Percentiles rank a stretch among this genome's conserved stretches.
Conservation (phyloP, 1,140 invertebrate genomes). For the Drosophila hydei region DNA sequence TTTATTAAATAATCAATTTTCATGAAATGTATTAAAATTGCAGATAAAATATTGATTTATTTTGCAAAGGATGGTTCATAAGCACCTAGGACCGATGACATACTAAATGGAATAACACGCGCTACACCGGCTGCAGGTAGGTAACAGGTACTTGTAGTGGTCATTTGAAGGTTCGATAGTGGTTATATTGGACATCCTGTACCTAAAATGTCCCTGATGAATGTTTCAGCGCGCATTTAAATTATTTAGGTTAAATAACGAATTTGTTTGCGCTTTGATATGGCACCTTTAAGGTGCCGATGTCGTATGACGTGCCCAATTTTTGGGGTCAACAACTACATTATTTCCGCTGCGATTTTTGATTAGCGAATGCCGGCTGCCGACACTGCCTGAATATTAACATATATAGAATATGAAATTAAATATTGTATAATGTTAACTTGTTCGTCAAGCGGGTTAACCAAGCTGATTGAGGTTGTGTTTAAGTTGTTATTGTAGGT, state of each 20-base stretch:
- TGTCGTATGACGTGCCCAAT: slow-evolving; percentile 1
- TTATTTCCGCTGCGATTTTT: slow-evolving; percentile 21
- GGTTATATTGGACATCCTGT: slow-evolving; percentile 8
- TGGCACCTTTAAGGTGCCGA: slow-evolving; percentile 43
- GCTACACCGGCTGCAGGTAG: neutral
- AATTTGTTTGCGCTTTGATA: slow-evolving; percentile 19
- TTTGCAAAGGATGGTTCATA: slow-evolving; percentile 23
- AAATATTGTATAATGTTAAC: neutral
- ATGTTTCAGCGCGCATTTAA: slow-evolving; percentile 54
- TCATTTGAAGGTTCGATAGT: slow-evolving; percentile 67
- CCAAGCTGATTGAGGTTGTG: neutral
- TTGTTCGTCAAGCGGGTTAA: neutral
- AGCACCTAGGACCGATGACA: slow-evolving; percentile 8
- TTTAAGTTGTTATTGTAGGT: no score
- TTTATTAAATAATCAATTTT: no score
- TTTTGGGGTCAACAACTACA: slow-evolving; percentile 46
- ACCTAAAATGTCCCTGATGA: slow-evolving; percentile 22
- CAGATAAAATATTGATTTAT: slow-evolving; percentile 26
- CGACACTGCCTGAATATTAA: slow-evolving; percentile 7
- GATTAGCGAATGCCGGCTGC: neutral
- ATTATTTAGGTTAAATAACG: slow-evolving; percentile 71
- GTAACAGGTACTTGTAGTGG: slow-evolving; percentile 41
- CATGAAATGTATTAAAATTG: no score
- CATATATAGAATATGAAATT: neutral
- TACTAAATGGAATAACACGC: slow-evolving; percentile 9